Evolutionary conservation across 1,140 invertebrate genomes (phyloP), one percentile per base, ranked within the genome.

Genomic region (Achatina immaculata): DNA sequence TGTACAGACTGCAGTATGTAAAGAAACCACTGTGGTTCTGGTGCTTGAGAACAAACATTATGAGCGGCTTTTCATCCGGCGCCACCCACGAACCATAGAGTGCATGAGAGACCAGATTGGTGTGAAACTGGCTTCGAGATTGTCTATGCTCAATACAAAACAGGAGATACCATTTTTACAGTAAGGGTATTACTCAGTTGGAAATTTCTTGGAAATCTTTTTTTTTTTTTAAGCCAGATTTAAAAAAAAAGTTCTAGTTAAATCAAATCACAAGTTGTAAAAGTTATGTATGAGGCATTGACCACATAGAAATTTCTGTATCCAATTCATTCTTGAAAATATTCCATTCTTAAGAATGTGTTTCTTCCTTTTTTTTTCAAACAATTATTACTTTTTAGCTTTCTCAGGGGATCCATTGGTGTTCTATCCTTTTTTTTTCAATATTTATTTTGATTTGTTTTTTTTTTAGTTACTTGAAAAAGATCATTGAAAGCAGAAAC

Each of bases 41-140:
- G 88, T 91, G 31, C 81, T 91, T 16, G 90, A 90, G 78, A 85
- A 87, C 85, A 90, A 89, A 84, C 90, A 91, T 82, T 91, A 89
- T 19, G 75, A 65, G 34, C 16, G 51, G n/a, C 72, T 91, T 6
- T 86, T 91, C 78, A 84, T 86, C 0, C 85, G 86, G 34, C 83
- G 86, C 75, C 89, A 91, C 65, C 86, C 85, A 21, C 72, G 85
- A 45, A 90, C 89, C 31, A 87, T 90, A 31, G 88, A 89, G 11
- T 69, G 55, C 34, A 90, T 91, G 88, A 78, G 81, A 45, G 51
- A 80, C 24, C 81, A 83, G 58, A 76, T 89, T 14, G 85, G 85
- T 68, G 69, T 87, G 24, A 87, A 86, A 79, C 69, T 86, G 40
- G 75, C 79, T 1, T 83, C 84, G 9, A 74, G 87, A 65, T 76